A percentile compares a stretch with the other conserved stretches of the same genome.
These are phyloP conservation scores for Amblyopsis rosae DNA, from an alignment of 2,113 vertebrate genomes.

Conservation along the genomic window DNA sequence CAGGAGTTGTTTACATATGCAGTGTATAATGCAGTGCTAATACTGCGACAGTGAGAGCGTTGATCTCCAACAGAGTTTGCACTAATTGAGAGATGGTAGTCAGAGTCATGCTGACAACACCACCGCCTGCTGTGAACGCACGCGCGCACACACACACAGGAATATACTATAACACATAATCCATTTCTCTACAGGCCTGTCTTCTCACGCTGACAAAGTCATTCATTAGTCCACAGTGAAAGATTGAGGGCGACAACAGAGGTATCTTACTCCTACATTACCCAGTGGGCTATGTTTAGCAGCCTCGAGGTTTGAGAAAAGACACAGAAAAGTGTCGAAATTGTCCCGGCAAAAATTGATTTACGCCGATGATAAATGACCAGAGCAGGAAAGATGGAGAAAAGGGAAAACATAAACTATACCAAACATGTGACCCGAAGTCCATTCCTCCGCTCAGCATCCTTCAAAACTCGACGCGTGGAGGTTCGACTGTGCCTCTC, in stretches of 20 bases:
- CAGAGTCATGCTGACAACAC: not conserved
- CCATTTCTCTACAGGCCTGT: constrained; percentile 29
- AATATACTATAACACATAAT: constrained; percentile 25
- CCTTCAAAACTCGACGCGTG: not conserved
- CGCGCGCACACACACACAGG: constrained; percentile 14
- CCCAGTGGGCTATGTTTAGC: no score
- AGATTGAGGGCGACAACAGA: constrained; percentile 25
- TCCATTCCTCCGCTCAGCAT: not conserved
- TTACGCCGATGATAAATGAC: constrained; percentile 20
- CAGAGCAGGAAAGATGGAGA: not conserved
- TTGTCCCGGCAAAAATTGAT: not conserved
- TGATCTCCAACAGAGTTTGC: not conserved
- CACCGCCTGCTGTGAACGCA: constrained; percentile 24
- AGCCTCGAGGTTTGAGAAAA: no score
- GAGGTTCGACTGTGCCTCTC: not conserved
- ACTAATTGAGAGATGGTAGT: constrained; percentile 12
- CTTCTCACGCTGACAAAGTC: constrained; percentile 22
- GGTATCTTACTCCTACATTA: constrained; percentile 45
- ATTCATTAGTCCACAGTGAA: constrained; percentile 43
- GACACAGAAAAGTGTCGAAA: constrained; percentile 11
- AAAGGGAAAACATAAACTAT: not conserved
- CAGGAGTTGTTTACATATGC: not conserved
- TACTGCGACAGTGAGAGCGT: not conserved
- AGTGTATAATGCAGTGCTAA: not conserved
- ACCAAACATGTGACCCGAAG: not conserved